A percentile compares a stretch with the other conserved stretches of the same genome.
Conservation (phyloP, 1,140 invertebrate species). For the Bombus difficillimus region DNA sequence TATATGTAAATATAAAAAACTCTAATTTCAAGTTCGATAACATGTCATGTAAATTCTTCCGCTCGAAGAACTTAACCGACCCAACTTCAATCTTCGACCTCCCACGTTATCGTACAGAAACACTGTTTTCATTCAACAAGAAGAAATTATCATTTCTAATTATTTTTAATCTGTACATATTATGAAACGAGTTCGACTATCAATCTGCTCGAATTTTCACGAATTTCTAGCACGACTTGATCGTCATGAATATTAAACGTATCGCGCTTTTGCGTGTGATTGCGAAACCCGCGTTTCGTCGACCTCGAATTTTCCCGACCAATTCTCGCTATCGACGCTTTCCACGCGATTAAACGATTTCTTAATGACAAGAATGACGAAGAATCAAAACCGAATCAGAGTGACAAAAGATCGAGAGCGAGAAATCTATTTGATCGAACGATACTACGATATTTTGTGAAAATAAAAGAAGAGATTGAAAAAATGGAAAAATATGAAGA, state of each 20-base stretch:
- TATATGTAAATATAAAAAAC: neutral
- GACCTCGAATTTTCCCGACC: neutral
- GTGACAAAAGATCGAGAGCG: too few species aligned
- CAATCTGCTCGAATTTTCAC: slow-evolving; percentile 6
- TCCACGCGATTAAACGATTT: neutral
- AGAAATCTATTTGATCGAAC: too few species aligned
- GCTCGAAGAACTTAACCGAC: neutral
- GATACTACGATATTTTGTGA: too few species aligned
- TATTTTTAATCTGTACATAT: neutral
- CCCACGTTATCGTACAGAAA: neutral
- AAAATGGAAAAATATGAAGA: neutral
- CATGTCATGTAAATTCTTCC: neutral
- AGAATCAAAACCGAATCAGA: neutral
- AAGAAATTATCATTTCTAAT: neutral
- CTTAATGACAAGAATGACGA: too few species aligned
- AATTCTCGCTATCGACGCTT: neutral
- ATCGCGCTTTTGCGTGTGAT: neutral
- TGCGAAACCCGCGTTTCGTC: slow-evolving; percentile 3
- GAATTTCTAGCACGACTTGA: neutral
- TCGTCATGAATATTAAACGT: slow-evolving; percentile 8
- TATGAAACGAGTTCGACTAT: neutral
- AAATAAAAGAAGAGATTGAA: neutral
- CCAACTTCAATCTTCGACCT: neutral
- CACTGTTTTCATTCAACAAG: neutral
- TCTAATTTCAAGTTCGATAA: neutral